Evolutionary conservation across 2,888 invertebrate genomes (phyloP).

Genomic region (Nemapogon koenigi): DNA sequence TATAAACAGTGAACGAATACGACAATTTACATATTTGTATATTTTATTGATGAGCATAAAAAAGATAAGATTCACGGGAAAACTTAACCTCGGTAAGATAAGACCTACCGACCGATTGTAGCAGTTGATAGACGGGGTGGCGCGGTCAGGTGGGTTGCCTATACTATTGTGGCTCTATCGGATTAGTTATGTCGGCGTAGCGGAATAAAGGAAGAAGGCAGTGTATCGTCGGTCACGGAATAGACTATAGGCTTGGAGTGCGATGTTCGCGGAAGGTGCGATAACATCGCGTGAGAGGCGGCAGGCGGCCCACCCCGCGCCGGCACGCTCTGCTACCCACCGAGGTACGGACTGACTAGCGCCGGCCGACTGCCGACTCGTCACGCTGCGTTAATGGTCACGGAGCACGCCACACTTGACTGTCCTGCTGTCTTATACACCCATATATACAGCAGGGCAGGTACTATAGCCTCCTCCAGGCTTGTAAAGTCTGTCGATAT

Average conservation of each 20-base stretch:
- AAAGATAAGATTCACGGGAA: no score
- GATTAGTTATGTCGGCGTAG: no score
- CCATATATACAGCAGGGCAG: no score
- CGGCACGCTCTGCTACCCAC: slow-evolving; percentile 10
- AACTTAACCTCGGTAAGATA: no score
- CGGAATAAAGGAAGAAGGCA: slow-evolving; percentile 6
- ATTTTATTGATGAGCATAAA: no score
- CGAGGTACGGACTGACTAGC: background rate
- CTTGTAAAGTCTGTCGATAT: no score
- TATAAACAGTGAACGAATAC: no score
- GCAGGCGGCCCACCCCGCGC: slow-evolving; percentile 29
- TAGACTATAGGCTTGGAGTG: slow-evolving; percentile 37
- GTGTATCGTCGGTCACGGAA: slow-evolving; percentile 39
- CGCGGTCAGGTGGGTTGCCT: background rate
- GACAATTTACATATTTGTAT: no score
- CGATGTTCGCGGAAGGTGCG: slow-evolving; percentile 59
- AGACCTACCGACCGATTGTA: no score
- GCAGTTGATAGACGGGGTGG: no score
- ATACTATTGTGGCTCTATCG: background rate
- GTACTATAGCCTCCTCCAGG: no score
- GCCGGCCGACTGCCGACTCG: slow-evolving; percentile 23
- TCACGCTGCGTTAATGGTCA: slow-evolving; percentile 61
- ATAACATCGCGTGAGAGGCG: slow-evolving; percentile 61
- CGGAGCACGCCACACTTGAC: slow-evolving; percentile 55
- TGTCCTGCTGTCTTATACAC: slow-evolving; percentile 24